Percentiles rank a stretch among this genome's conserved stretches.
Evolutionary conservation across 2,113 vertebrate genomes (phyloP).

Genomic region (Calypte anna): DNA sequence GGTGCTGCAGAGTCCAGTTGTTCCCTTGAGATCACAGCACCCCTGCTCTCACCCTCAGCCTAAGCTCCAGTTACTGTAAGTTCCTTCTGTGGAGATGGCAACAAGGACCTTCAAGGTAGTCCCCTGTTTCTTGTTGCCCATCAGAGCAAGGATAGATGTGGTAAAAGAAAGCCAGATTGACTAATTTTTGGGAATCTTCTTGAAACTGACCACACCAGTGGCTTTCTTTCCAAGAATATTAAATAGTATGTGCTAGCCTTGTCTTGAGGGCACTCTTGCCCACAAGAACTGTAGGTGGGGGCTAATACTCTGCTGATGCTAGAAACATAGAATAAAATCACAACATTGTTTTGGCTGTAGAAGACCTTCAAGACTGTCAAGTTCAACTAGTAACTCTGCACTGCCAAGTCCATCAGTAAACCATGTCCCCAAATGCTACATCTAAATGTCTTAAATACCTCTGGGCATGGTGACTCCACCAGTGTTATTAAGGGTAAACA

Average conservation of each 20-base stretch:
- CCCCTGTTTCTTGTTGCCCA: neutral
- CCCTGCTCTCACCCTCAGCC: neutral
- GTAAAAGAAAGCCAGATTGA: neutral
- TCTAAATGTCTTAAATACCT: too few species aligned
- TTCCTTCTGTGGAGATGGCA: neutral
- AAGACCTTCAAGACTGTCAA: too few species aligned
- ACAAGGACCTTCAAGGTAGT: neutral
- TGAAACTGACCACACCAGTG: neutral
- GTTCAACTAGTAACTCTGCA: too few species aligned
- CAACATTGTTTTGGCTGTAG: too few species aligned
- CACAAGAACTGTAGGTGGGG: rapidly evolving
- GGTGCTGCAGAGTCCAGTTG: rapidly evolving
- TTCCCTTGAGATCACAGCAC: rapidly evolving
- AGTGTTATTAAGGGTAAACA: neutral
- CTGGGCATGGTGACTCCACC: too few species aligned
- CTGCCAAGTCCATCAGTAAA: too few species aligned
- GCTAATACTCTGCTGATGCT: neutral
- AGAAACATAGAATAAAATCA: too few species aligned
- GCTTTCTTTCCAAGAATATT: neutral
- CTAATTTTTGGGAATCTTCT: neutral
- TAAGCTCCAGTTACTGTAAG: neutral
- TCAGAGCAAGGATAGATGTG: neutral
- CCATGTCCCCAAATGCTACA: too few species aligned
- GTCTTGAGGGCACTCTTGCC: neutral
- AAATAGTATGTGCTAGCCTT: neutral